Base-by-base conservation (phyloP, 2,797 vertebrate genomes). In the Sphenopsis melanotis region DNA sequence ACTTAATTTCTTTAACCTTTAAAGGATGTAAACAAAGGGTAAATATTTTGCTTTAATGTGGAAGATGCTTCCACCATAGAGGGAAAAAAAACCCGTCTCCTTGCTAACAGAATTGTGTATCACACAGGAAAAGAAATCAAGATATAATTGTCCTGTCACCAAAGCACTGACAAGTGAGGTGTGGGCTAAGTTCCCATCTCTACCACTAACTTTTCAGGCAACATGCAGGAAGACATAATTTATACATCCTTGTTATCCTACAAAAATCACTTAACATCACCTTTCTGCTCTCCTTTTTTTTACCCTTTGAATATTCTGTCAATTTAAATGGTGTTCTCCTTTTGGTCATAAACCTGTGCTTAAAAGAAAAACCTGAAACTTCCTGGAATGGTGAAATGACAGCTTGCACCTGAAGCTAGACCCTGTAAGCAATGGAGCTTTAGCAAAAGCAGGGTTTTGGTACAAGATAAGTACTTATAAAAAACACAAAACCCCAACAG, bases 61-160 rank as follows among this genome's bases (percentile, higher is more conserved):
- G 66, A 90, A 78, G 32, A 60, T 68, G 47, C 41, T 79, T 72
- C 34, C 32, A 36, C 11, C 20, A 68, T 0, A 1, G 39, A 41
- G 6, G 13, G 10, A 21, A 10, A 57, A 57, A 29, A 37, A 3
- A 0, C 1, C 2, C 1, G 1, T 23, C 44, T 79, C 11, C 39
- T 52, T 60, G n/a, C 19, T 56, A 59, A 83, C 5, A 65, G 17
- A 78, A 68, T 2, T 22, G 2, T 79, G 32, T 42, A 56, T 50
- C 26, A 57, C 32, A 83, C 1, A 7, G 65, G 39, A 86, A 93
- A 50, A 52, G 29, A 84, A 82, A 65, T 15, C 8, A 80, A 80
- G 68, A 61, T 3, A n/a, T 4, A 27, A 16, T 10, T 81, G 41
- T n/a, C 39, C 27, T 55, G 32, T 64, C 61, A 55, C 52, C 49